Percentiles rank a stretch among this genome's conserved stretches.
phyloP scores from a whole-genome alignment of 1,140 invertebrate genomes.

The Piezodorus guildinii region DNA sequence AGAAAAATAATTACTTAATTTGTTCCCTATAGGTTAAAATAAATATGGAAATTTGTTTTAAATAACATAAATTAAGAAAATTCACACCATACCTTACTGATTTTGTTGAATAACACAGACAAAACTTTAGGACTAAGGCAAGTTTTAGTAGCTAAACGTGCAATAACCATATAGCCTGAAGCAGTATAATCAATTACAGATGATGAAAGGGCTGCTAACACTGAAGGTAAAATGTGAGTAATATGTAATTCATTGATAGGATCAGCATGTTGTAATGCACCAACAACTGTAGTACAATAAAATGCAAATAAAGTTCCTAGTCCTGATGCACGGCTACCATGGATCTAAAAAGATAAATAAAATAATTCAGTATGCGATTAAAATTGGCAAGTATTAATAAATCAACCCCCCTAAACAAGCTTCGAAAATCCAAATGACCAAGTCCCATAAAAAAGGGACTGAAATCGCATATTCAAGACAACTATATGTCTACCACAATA shows the following conservation, averaged over 20 bases:
- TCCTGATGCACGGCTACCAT: conserved; percentile 42
- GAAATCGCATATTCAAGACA: too few relatives aligned
- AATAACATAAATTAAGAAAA: too few relatives aligned
- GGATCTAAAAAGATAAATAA: conserved; percentile 27
- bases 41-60: too few relatives aligned
- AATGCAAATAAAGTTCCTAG: conserved; percentile 64
- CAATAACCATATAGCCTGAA: conserved; percentile 55
- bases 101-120: conserved; percentile 46
- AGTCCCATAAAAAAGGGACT: too few relatives aligned
- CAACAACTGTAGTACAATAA: conserved; percentile 58
- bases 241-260: conserved; percentile 50
- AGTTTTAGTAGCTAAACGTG: conserved; percentile 46
- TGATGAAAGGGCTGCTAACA: conserved; percentile 56
- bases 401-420: too few relatives aligned
- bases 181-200: conserved; percentile 54
- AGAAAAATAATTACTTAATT: too few relatives aligned
- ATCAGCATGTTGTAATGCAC: conserved; percentile 44
- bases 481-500: too few relatives aligned
- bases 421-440: too few relatives aligned
- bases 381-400: neutral
- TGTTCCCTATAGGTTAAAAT: too few relatives aligned
- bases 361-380: neutral
- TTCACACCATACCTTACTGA: conserved; percentile 35
- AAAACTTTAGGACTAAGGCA: conserved; percentile 47
- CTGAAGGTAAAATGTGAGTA: conserved; percentile 50